A percentile compares a stretch with the other conserved stretches of the same genome.
These are phyloP conservation scores for Spea multiplicata DNA, from an alignment of 2,113 vertebrate genomes.

Conservation along the genomic window DNA sequence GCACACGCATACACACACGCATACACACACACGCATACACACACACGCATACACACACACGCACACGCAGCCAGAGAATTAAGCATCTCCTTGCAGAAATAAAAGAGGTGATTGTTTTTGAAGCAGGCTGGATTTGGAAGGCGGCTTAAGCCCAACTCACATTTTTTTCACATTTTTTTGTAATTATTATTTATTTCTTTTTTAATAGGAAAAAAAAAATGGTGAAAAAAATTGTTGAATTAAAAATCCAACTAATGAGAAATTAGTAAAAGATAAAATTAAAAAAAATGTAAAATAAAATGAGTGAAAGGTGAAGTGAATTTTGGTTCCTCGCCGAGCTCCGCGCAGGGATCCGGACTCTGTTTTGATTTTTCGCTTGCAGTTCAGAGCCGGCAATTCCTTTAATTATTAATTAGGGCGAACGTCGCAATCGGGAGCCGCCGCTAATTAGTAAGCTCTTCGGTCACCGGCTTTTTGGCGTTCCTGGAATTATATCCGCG, in stretches of 20 bases:
- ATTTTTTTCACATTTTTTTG: too few species aligned
- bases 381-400: slow-evolving; percentile 24
- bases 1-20: too few species aligned
- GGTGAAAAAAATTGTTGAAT: background rate
- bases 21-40: too few species aligned
- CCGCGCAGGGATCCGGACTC: background rate
- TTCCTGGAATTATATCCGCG: too few species aligned
- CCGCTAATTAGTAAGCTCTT: slow-evolving; percentile 16
- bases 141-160: background rate
- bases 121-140: background rate
- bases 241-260: background rate
- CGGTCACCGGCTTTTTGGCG: too few species aligned
- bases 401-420: slow-evolving; percentile 36
- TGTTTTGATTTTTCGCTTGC: slow-evolving; percentile 6
- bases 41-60: background rate
- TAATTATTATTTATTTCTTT: too few species aligned
- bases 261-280: background rate
- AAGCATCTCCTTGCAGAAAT: background rate
- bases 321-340: background rate
- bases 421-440: slow-evolving; percentile 12
- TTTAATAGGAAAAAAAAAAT: too few species aligned
- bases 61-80: background rate
- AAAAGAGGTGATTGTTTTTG: background rate
- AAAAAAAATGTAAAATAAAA: background rate
- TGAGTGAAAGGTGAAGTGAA: background rate